A percentile compares a stretch with the other conserved stretches of the same genome.
phyloP scores from a whole-genome alignment of 2,113 vertebrate species.

The Syngnathus typhle region DNA sequence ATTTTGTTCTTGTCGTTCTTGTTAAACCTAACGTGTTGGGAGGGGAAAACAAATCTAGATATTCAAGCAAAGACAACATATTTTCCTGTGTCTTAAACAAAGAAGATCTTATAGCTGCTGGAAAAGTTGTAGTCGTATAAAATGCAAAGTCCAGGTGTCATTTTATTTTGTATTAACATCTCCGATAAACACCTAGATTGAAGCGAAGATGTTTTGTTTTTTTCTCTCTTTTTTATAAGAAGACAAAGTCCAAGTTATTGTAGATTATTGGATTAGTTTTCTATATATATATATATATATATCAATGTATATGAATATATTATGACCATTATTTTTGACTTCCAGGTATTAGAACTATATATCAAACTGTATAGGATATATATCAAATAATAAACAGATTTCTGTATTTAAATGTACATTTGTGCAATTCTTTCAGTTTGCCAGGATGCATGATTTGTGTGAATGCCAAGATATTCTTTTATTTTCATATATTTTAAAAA shows the following conservation, averaged over 20 bases:
- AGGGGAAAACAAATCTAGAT: constrained; percentile 24
- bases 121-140: constrained; percentile 66
- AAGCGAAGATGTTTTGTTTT: constrained; percentile 64
- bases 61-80: constrained; percentile 46
- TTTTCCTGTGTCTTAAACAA: constrained; percentile 69
- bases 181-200: constrained; percentile 63
- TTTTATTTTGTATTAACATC: constrained; percentile 64
- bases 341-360: constrained; percentile 72
- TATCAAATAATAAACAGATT: constrained; percentile 72
- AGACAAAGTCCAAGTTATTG: constrained; percentile 68
- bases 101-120: constrained; percentile 62
- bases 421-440: constrained; percentile 27
- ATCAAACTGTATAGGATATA: constrained; percentile 68
- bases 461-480: neutral
- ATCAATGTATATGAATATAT: constrained; percentile 54
- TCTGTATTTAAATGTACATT: constrained; percentile 66
- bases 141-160: constrained; percentile 68
- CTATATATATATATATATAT: constrained; percentile 55
- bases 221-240: constrained; percentile 70
- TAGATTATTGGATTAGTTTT: constrained; percentile 77
- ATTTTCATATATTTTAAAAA: no score
- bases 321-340: constrained; percentile 77
- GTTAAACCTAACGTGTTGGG: constrained; percentile 27
- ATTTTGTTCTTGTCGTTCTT: constrained; percentile 31
- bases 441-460: neutral